Percentiles rank a stretch among this genome's conserved stretches.
Evolutionary conservation across 2,113 vertebrate species (phyloP).

Genomic region (Corythaixoides concolor): DNA sequence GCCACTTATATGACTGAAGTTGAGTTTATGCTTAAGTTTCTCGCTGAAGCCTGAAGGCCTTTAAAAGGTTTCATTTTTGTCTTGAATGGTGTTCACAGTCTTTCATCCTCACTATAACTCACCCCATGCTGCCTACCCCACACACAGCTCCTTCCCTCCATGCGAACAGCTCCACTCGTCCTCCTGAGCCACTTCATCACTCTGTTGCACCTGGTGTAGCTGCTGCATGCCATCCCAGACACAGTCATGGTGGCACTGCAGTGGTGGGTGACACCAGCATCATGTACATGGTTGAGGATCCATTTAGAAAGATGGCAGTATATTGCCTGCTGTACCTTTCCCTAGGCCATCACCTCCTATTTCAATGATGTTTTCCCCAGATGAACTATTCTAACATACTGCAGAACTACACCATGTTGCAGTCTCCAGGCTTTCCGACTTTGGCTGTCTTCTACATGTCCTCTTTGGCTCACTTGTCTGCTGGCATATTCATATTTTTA

Average conservation of each 20-base stretch:
- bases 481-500: background rate
- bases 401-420: background rate
- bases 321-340: background rate
- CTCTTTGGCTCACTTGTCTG: background rate
- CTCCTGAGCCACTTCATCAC: accelerated
- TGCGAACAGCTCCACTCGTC: accelerated
- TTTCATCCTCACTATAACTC: background rate
- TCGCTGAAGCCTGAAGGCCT: background rate
- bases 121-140: background rate
- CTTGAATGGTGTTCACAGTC: background rate
- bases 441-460: background rate
- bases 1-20: background rate
- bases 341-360: background rate
- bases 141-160: accelerated
- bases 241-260: background rate
- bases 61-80: background rate
- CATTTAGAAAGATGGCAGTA: background rate
- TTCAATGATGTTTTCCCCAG: background rate
- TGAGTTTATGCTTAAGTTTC: background rate
- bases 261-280: background rate
- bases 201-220: accelerated
- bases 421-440: background rate
- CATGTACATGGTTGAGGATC: accelerated
- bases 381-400: background rate
- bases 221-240: background rate